phyloP scores from a whole-genome alignment of 2,113 vertebrate species.

The Nansenia antarctica region DNA sequence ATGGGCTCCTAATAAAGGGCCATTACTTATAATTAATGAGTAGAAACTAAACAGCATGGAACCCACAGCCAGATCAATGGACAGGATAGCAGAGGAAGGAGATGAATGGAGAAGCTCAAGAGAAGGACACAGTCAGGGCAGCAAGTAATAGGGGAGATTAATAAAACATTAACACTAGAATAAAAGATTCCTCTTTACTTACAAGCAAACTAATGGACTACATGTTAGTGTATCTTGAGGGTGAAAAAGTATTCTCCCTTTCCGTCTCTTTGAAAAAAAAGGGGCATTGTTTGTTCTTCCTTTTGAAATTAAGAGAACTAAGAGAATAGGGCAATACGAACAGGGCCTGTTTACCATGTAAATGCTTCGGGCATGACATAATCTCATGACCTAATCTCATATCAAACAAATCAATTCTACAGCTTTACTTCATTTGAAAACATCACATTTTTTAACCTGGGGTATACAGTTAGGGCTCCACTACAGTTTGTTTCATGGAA shows the following conservation, averaged over 20 bases:
- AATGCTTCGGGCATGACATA: too few species aligned
- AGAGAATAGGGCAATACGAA: too few species aligned
- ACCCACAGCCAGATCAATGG: conserved; percentile 67
- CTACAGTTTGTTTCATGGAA: conserved; percentile 28
- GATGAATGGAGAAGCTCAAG: conserved; percentile 52
- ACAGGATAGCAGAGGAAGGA: conserved; percentile 50
- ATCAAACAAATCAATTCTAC: too few species aligned
- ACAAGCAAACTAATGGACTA: conserved; percentile 58
- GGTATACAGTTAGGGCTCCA: too few species aligned
- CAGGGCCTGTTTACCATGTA: too few species aligned
- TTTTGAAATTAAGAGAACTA: too few species aligned
- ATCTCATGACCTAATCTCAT: too few species aligned
- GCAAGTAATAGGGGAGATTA: conserved; percentile 55
- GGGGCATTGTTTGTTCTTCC: too few species aligned
- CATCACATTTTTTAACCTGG: too few species aligned
- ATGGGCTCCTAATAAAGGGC: conserved; percentile 72
- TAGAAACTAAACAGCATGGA: conserved; percentile 63
- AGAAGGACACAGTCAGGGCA: conserved; percentile 56
- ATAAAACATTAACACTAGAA: conserved; percentile 64
- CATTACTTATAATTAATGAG: conserved; percentile 80
- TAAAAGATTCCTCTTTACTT: conserved; percentile 52
- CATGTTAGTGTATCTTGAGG: conserved; percentile 42
- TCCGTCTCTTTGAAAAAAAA: conserved; percentile 43
- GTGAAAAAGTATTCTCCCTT: conserved; percentile 31
- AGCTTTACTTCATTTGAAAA: too few species aligned